Evolutionary conservation across 2,113 vertebrate species (phyloP).

Genomic region (Prunella fulvescens): DNA sequence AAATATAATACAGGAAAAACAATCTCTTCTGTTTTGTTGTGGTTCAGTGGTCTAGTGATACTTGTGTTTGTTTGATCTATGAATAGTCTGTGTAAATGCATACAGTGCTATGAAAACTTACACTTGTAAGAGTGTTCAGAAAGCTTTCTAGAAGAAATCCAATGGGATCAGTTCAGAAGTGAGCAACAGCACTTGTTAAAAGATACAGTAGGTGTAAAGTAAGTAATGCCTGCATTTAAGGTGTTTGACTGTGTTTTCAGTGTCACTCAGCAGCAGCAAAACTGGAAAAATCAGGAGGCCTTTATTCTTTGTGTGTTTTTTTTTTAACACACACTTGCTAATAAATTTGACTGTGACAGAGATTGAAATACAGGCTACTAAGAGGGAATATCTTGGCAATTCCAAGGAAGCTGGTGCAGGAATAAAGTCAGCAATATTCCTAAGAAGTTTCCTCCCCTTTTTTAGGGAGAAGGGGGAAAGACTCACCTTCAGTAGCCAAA

Average conservation of each 20-base stretch:
- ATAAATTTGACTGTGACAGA: not conserved
- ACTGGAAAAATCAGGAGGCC: not conserved
- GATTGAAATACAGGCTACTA: not conserved
- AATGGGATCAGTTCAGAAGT: not conserved
- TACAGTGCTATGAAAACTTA: not conserved
- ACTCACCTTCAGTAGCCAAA: accelerated
- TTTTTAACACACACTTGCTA: not conserved
- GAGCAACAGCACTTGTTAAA: not conserved
- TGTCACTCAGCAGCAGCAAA: not conserved
- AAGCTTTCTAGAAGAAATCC: not conserved
- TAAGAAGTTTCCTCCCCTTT: not conserved
- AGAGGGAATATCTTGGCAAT: not conserved
- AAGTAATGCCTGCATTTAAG: not conserved
- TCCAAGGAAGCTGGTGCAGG: not conserved
- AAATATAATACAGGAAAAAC: not conserved
- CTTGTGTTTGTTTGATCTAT: not conserved
- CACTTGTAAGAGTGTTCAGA: not conserved
- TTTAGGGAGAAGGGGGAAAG: not conserved
- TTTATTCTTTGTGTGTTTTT: not conserved
- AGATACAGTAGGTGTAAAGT: not conserved
- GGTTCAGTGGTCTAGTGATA: not conserved
- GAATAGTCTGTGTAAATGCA: not conserved
- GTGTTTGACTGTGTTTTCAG: not conserved
- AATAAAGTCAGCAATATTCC: not conserved
- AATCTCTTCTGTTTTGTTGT: not conserved